These are phyloP conservation scores for Tragopan temminckii DNA, from an alignment of 2,797 vertebrate species.

Conservation along the genomic window DNA sequence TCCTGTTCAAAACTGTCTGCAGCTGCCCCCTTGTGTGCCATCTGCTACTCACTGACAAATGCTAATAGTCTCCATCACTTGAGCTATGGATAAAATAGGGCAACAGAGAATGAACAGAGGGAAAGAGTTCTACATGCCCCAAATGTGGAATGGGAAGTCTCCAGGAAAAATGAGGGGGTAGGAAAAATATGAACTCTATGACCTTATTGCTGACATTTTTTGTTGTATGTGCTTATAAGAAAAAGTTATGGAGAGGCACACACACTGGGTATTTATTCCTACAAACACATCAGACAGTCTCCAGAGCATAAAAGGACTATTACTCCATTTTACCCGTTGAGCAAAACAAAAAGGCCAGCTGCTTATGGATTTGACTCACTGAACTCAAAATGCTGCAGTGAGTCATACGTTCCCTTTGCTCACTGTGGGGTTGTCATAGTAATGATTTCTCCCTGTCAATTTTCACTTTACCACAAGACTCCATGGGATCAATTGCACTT, in stretches of 20 bases:
- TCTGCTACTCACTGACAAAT: background rate
- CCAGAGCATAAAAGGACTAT: background rate
- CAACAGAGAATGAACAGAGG: background rate
- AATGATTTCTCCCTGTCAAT: background rate
- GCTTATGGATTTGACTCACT: background rate
- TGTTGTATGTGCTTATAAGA: background rate
- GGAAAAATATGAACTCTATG: background rate
- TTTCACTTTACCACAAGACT: background rate
- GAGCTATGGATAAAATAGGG: background rate
- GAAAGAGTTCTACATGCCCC: background rate
- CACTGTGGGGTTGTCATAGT: background rate
- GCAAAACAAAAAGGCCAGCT: slow-evolving; percentile 5
- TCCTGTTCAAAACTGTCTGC: background rate
- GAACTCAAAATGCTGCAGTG: background rate
- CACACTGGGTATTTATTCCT: background rate
- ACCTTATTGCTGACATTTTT: background rate
- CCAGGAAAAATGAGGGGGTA: accelerated
- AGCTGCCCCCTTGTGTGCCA: background rate
- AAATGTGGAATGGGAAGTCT: background rate
- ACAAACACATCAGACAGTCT: background rate
- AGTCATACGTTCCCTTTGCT: background rate
- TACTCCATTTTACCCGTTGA: background rate
- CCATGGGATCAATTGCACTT: background rate
- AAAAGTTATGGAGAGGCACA: background rate
- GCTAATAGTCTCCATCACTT: background rate